These are phyloP conservation scores for Rhinogobius similis DNA, from an alignment of 2,113 vertebrate species.

Conservation along the genomic window DNA sequence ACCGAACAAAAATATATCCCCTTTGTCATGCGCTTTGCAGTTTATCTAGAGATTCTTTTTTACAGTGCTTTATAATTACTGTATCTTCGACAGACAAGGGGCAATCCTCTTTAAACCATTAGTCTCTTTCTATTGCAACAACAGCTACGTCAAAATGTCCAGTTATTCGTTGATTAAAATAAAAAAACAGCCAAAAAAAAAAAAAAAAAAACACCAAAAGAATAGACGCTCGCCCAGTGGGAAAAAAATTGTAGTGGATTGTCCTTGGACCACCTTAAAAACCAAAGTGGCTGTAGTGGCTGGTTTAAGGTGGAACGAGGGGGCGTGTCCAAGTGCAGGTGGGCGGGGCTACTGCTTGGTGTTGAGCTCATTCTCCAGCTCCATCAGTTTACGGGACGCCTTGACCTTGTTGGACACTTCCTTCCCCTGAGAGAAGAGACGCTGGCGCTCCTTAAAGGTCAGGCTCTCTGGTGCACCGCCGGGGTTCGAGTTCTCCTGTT, in stretches of 20 bases:
- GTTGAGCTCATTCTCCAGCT: conserved; percentile 97
- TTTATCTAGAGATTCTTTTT: conserved; percentile 73
- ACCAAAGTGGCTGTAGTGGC: conserved; percentile 5
- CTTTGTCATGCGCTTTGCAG: conserved; percentile 74
- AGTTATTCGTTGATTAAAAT: conserved; percentile 67
- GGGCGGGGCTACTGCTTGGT: conserved; percentile 82
- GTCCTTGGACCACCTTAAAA: conserved; percentile 7
- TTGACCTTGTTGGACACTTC: conserved; percentile 98
- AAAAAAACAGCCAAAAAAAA: conserved; percentile 62
- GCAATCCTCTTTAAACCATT: conserved; percentile 47
- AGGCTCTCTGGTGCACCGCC: conserved; percentile 88
- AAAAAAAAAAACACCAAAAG: conserved; percentile 53
- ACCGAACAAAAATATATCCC: conserved; percentile 78
- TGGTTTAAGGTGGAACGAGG: conserved; percentile 34
- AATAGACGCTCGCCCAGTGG: conserved; percentile 28
- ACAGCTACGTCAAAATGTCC: conserved; percentile 78
- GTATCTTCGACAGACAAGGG: conserved; percentile 76
- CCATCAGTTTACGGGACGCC: conserved; percentile 94
- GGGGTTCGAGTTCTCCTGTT: conserved; percentile 80
- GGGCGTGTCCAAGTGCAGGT: conserved; percentile 20
- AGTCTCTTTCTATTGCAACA: conserved; percentile 74
- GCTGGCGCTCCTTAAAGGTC: conserved; percentile 95
- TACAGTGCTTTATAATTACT: conserved; percentile 84
- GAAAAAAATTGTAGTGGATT: background rate
- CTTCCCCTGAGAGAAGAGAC: conserved; percentile 97